Base-by-base conservation (phyloP, 2,888 invertebrate genomes). In the Lysandra bellargus region DNA sequence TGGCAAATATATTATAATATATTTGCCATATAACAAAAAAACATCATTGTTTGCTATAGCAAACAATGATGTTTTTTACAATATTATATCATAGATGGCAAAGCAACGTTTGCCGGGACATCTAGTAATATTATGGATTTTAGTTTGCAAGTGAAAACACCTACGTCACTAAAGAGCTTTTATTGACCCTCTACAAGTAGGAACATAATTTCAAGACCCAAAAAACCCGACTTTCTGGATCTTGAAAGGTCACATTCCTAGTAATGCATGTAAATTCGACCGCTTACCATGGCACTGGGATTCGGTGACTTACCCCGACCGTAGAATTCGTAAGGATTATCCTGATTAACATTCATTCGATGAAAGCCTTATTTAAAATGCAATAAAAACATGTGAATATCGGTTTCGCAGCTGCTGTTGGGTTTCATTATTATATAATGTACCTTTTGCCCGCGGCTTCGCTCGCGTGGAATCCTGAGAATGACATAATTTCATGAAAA, bases 321-420 rank as follows among this genome's bases (percentile, higher is more conserved):
- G 44, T 40, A 40, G 73, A 44, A 74, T 44, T 23, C 44, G 74
- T 74, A 74, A 74, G 23, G 74, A 74, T 74, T 74, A 74, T 74
- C 74, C n/a, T n/a, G n/a, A 23, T 74, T 74, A 74, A 74, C 44
- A 74, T 44, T 74, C 9, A 74, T 74, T 74, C 7, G 74, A 23
- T 33, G 33, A 14, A 69, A 69, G 33, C 69, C 69, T 69, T 69
- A 69, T 69, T 69, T 69, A 5, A 69, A 37, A 69, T 69, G 69
- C 37, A 69, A 61, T 61, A 61, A 61, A 49, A 61, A 61, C 7
- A 23, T n/a, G 7, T 23, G 61, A 14, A 23, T 61, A 61, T 23
- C 61, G n/a, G n/a, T 61, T 61, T 14, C 23, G 7, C 7, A 23
- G 23, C 61, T 23, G 61, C 61, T 23, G 61, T 17, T 17, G 17